Conservation (phyloP, 1,140 invertebrate genomes). For the Drusus annulatus region DNA sequence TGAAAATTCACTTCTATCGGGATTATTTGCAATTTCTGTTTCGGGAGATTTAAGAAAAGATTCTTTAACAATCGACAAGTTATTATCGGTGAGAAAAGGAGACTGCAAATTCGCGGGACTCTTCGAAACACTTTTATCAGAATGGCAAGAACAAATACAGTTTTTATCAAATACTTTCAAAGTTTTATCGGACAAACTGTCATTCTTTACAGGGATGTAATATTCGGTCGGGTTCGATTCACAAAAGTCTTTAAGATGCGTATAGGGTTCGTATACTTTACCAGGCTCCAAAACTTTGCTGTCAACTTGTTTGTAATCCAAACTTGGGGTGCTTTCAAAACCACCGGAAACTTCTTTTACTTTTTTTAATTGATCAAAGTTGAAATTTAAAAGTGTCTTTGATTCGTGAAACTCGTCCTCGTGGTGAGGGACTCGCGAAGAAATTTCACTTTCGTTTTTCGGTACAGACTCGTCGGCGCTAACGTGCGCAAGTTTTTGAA, state of each 20-base stretch:
- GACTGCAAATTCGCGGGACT: not conserved
- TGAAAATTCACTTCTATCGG: not conserved
- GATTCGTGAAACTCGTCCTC: not conserved
- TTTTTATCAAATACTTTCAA: not conserved
- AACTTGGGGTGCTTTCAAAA: not conserved
- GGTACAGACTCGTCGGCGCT: not conserved
- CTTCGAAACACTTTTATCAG: not conserved
- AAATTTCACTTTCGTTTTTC: no score
- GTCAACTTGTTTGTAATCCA: not conserved
- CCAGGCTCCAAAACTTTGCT: no score
- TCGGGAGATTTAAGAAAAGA: no score
- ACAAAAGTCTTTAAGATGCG: no score
- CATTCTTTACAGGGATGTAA: not conserved
- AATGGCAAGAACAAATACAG: slow-evolving; percentile 18
- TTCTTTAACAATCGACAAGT: no score
- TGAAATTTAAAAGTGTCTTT: not conserved
- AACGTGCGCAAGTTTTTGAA: not conserved
- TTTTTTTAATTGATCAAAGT: not conserved
- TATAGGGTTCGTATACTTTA: not conserved
- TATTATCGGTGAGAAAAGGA: no score
- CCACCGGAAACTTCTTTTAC: not conserved
- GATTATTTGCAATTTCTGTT: no score
- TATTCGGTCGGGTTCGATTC: no score
- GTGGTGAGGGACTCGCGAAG: not conserved
- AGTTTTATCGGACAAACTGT: not conserved